Conservation (phyloP, 2,888 invertebrate genomes). For the Drosophila lutescens region DNA sequence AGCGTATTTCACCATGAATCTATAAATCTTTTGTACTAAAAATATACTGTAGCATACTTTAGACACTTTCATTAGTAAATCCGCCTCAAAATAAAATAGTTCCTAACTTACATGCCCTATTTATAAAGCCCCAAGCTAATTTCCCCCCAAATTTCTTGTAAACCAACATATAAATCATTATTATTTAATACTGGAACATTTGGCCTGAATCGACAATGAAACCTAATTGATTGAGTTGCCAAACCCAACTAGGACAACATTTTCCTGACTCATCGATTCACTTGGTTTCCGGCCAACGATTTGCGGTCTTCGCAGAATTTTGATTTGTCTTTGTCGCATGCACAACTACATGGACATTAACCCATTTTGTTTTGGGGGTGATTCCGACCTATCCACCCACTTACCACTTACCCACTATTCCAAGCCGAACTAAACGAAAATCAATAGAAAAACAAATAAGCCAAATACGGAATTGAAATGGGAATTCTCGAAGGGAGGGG, state of each 20-base stretch:
- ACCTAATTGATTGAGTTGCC: slow-evolving; percentile 32
- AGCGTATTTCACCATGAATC: no score
- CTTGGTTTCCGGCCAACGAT: slow-evolving; percentile 17
- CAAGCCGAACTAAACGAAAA: slow-evolving; percentile 56
- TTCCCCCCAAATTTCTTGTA: background rate
- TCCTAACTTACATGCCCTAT: no score
- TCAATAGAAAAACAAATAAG: slow-evolving; percentile 48
- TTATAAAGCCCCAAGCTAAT: background rate
- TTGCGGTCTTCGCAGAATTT: slow-evolving; percentile 31
- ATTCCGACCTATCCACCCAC: slow-evolving; percentile 6
- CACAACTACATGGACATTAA: slow-evolving; percentile 44
- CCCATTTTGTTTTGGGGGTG: slow-evolving; percentile 16
- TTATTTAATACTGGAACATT: slow-evolving; percentile 3
- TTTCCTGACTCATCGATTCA: slow-evolving; percentile 25
- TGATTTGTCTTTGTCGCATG: slow-evolving; percentile 41
- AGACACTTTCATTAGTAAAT: background rate
- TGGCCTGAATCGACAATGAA: slow-evolving; percentile 9
- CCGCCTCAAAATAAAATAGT: no score
- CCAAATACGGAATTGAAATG: slow-evolving; percentile 25
- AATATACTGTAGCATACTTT: no score
- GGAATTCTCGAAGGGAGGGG: slow-evolving; percentile 5
- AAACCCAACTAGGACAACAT: slow-evolving; percentile 20
- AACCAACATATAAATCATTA: background rate
- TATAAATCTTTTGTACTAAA: no score
- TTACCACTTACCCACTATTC: background rate